Base-by-base conservation (phyloP, 2,888 invertebrate genomes). In the Drosophila imparisetae region DNA sequence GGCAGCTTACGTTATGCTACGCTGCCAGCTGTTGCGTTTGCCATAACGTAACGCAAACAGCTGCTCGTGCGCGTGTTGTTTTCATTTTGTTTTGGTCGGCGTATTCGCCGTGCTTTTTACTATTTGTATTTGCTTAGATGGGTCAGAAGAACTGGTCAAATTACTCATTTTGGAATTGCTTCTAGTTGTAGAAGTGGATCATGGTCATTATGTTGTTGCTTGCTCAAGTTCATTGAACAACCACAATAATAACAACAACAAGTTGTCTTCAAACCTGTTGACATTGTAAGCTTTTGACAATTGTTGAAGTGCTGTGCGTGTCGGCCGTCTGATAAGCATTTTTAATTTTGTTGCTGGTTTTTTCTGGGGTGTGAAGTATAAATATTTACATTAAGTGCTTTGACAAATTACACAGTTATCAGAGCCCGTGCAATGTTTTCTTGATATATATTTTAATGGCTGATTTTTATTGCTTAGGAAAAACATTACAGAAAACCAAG, bases 191-290 rank as follows among this genome's bases (percentile, higher is more conserved):
- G 29, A 78, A 75, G 64, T 60, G 50, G 55, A 72, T 79, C 85
- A 87, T 42, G 72, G 85, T 53, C 79, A 52, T 72, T 73, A 58
- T 69, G 54, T 50, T 57, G 54, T 66, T 69, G 70, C 55, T 59
- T 72, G 70, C 65, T 64, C 85, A 85, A 83, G 83, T 83, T 83
- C 88, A 87, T 80, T 82, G 83, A 66, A 79, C 68, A 76, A 66
- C 29, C 74, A 49, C 18, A 63, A 62, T 27, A 53, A 38, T 24
- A 59, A 36, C 36, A 55, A 30, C 55, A 68, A 50, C 49, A 52
- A 72, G 50, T 50, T 54, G 68, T 75, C 60, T 58, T 66, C 52
- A 80, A 80, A 86, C 84, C 81, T 88, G 89, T 85, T 85, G 83
- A 70, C 89, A 80, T 76, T 78, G 83, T 80, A 69, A 61, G 42